phyloP scores from a whole-genome alignment of 2,113 vertebrate species.

The Corydoras sp. region DNA sequence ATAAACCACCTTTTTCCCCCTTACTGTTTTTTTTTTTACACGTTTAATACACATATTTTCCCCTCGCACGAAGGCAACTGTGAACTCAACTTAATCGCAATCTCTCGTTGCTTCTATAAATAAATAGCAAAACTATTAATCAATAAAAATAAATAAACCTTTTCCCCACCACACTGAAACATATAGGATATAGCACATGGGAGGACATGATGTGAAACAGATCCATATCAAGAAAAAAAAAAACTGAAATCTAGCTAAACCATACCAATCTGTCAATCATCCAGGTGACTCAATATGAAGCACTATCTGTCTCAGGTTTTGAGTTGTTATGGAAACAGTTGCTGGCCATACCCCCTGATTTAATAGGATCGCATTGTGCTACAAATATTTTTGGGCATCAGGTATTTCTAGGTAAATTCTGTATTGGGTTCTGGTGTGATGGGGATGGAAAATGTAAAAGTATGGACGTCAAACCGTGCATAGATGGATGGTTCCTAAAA shows the following conservation, averaged over 20 bases:
- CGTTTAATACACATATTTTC: too few relatives aligned
- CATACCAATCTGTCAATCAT: conserved; percentile 18
- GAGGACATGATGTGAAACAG: conserved; percentile 9
- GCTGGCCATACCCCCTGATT: conserved; percentile 1
- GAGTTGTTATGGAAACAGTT: conserved; percentile 31
- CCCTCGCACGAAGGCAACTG: too few relatives aligned
- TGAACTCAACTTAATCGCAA: too few relatives aligned
- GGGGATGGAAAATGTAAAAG: conserved; percentile 4
- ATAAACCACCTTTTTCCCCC: too few relatives aligned
- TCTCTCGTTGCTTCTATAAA: too few relatives aligned
- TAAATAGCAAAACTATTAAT: background rate
- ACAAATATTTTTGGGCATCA: conserved; percentile 6
- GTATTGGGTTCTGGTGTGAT: background rate
- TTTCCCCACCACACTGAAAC: background rate
- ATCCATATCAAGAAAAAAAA: conserved; percentile 26
- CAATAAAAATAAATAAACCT: background rate
- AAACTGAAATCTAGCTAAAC: too few relatives aligned
- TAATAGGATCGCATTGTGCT: conserved; percentile 9
- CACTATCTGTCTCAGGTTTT: conserved; percentile 15
- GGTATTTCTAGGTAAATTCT: conserved; percentile 6
- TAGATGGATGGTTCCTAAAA: conserved; percentile 26
- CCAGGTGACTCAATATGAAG: conserved; percentile 4
- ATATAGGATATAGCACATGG: background rate
- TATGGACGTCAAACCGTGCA: background rate
- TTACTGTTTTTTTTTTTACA: too few relatives aligned